phyloP scores from a whole-genome alignment of 2,888 invertebrate genomes.

The Drosophila engyochracea region DNA sequence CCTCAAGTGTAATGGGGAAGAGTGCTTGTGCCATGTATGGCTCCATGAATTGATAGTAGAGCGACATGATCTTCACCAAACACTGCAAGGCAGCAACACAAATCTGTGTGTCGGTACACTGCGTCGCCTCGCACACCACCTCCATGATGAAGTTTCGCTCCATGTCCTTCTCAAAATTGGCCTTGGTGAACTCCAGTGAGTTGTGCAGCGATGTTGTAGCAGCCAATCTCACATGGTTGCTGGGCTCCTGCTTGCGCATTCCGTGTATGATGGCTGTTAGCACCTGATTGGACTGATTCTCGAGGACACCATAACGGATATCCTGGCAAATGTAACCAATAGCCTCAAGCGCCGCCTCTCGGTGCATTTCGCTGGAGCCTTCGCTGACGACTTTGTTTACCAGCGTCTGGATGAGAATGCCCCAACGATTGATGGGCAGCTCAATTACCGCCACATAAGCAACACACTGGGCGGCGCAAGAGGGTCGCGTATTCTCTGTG shows the following conservation, averaged over 20 bases:
- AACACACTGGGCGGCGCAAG: constrained; percentile 99
- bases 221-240: constrained; percentile 96
- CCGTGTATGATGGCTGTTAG: constrained; percentile 99
- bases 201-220: constrained; percentile 98
- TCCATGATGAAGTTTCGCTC: constrained; percentile 99
- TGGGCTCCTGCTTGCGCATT: constrained; percentile 97
- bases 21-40: constrained; percentile 99
- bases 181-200: constrained; percentile 98
- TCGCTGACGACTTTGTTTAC: constrained; percentile 96
- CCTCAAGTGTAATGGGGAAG: constrained; percentile 98
- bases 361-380: constrained; percentile 95
- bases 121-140: constrained; percentile 99
- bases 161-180: constrained; percentile 98
- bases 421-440: constrained; percentile 96
- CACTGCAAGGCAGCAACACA: constrained; percentile 99
- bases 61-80: constrained; percentile 98
- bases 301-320: constrained; percentile 96
- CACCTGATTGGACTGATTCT: constrained; percentile 97
- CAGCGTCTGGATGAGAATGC: constrained; percentile 93
- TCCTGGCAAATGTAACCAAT: constrained; percentile 97
- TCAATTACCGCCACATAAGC: constrained; percentile 99
- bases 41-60: constrained; percentile 99
- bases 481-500: constrained; percentile 97
- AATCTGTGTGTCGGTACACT: constrained; percentile 95
- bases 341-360: constrained; percentile 98